Evolutionary conservation across 2,888 invertebrate genomes (phyloP).

Genomic region (Scaptomyza polygonia): DNA sequence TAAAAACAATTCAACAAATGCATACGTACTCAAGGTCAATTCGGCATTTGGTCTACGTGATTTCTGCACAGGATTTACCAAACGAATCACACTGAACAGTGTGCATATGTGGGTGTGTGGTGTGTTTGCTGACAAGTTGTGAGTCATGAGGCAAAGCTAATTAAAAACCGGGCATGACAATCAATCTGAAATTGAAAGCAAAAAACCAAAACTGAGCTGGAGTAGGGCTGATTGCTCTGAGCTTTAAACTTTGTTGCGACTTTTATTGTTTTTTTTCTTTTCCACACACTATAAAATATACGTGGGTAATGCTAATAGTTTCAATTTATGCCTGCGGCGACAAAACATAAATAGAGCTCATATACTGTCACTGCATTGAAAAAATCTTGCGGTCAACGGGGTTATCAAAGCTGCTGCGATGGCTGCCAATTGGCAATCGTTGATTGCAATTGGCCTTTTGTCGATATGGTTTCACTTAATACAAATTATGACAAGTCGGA

Average conservation of each 20-base stretch:
- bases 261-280: neutral
- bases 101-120: conserved; percentile 5
- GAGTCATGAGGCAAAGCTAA: conserved; percentile 45
- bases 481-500: conserved; percentile 62
- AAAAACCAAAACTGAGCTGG: conserved; percentile 6
- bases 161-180: conserved; percentile 40
- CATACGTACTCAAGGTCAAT: conserved; percentile 63
- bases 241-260: conserved; percentile 1
- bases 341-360: conserved; percentile 49
- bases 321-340: conserved; percentile 56
- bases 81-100: conserved; percentile 29
- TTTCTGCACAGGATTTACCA: conserved; percentile 49
- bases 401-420: no score
- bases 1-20: conserved; percentile 62
- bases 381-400: no score
- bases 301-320: conserved; percentile 39
- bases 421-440: conserved; percentile 37
- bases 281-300: conserved; percentile 9
- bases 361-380: no score
- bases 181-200: conserved; percentile 13
- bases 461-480: conserved; percentile 37
- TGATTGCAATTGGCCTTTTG: conserved; percentile 42
- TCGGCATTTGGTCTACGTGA: conserved; percentile 43
- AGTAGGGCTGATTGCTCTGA: conserved; percentile 23
- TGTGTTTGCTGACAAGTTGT: conserved; percentile 26